Evolutionary conservation across 2,888 invertebrate species (phyloP).

Genomic region (Eristalis pertinax): DNA sequence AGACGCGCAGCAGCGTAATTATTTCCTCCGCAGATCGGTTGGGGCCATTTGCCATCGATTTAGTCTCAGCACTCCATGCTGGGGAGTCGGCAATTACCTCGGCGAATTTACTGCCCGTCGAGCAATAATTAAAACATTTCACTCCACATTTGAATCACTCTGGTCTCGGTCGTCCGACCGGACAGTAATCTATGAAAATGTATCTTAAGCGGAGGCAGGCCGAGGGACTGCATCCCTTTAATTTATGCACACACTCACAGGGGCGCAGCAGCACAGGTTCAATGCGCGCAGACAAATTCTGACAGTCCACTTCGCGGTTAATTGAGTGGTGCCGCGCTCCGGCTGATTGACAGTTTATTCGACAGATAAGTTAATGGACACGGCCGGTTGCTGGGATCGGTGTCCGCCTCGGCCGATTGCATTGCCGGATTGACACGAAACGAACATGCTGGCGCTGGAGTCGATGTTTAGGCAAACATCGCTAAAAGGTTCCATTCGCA

Average conservation of each 20-base stretch:
- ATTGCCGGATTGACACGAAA: constrained; percentile 46
- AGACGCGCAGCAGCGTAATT: constrained; percentile 52
- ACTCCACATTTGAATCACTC: constrained; percentile 56
- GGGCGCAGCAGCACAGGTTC: too few species aligned
- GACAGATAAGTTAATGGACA: constrained; percentile 68
- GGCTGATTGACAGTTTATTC: constrained; percentile 69
- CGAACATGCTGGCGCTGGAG: background rate
- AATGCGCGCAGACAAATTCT: constrained; percentile 49
- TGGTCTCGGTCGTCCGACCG: background rate
- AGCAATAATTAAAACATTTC: constrained; percentile 72
- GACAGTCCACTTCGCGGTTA: constrained; percentile 49
- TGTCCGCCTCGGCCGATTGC: constrained; percentile 50
- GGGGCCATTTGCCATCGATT: constrained; percentile 61
- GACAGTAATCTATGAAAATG: constrained; percentile 24
- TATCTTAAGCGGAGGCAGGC: background rate
- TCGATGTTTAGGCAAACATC: constrained; percentile 29
- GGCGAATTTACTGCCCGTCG: constrained; percentile 64
- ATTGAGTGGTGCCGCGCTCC: constrained; percentile 65
- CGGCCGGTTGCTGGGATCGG: constrained; percentile 26
- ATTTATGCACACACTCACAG: constrained; percentile 54
- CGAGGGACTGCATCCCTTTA: constrained; percentile 46
- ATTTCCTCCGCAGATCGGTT: constrained; percentile 44
- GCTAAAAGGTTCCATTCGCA: constrained; percentile 49
- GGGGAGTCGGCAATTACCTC: constrained; percentile 57
- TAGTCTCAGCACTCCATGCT: constrained; percentile 36